Evolutionary conservation across 2,113 vertebrate genomes (phyloP).

Genomic region (Calyptomena viridis): DNA sequence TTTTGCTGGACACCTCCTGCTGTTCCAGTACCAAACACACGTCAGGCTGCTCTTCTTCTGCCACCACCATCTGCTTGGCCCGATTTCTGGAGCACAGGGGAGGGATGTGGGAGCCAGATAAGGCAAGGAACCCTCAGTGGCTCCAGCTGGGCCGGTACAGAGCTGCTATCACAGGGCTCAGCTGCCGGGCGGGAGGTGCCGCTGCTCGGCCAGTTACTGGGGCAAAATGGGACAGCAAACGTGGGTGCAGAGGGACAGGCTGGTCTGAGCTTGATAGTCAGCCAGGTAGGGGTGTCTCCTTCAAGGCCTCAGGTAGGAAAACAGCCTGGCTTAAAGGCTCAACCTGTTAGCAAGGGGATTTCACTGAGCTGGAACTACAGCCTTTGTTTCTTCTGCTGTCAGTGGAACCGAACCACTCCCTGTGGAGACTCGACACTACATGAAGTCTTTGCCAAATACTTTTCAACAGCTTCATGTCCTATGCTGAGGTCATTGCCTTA

Average conservation of each 20-base stretch:
- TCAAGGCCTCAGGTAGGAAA: background rate
- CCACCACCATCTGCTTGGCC: accelerated
- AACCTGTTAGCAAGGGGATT: accelerated
- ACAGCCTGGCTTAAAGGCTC: background rate
- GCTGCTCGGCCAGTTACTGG: accelerated
- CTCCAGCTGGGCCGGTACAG: background rate
- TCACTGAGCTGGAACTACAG: accelerated
- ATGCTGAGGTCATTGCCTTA: background rate
- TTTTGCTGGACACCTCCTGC: background rate
- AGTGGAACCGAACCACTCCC: accelerated
- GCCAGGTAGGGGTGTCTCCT: background rate
- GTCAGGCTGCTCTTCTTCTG: background rate
- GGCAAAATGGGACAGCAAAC: accelerated
- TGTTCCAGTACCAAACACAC: background rate
- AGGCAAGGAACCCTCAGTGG: accelerated
- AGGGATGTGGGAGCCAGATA: background rate
- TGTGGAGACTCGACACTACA: accelerated
- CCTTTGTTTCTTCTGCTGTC: accelerated
- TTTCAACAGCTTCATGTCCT: background rate
- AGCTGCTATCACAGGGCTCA: background rate
- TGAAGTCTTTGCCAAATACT: background rate
- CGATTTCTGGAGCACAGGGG: accelerated
- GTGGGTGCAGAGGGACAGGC: background rate
- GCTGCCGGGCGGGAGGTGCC: accelerated
- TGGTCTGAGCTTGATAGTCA: background rate